Conservation (phyloP, 2,888 invertebrate species). For the Amphipoea oculea region DNA sequence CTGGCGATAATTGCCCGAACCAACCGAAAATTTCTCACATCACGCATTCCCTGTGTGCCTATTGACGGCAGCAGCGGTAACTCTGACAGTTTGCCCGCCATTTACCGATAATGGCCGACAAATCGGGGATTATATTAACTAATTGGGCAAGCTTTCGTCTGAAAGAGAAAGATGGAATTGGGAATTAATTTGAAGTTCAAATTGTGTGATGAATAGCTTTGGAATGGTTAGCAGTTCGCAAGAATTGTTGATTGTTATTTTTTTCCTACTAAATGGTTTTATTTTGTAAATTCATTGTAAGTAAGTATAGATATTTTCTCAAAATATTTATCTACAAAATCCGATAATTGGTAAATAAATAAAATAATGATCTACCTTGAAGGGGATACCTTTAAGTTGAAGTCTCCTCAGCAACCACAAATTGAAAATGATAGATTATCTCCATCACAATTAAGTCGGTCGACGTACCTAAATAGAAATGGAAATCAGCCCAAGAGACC, state of each 20-base stretch:
- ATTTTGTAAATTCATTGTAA: too few species aligned
- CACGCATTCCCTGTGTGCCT: slow-evolving; percentile 66
- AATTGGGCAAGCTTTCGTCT: slow-evolving; percentile 53
- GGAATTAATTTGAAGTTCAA: slow-evolving; percentile 33
- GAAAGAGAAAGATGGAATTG: slow-evolving; percentile 42
- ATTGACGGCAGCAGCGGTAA: slow-evolving; percentile 62
- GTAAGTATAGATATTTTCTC: not conserved
- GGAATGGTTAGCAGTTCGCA: not conserved
- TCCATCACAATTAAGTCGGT: slow-evolving; percentile 40
- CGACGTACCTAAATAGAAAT: slow-evolving; percentile 38
- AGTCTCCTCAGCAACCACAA: slow-evolving; percentile 17
- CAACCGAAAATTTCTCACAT: slow-evolving; percentile 59
- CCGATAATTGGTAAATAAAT: not conserved
- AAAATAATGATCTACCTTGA: not conserved
- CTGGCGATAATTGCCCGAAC: slow-evolving; percentile 63
- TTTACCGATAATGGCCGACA: slow-evolving; percentile 59
- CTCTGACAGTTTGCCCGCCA: slow-evolving; percentile 62
- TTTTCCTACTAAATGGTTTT: not conserved
- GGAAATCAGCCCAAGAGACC: slow-evolving; percentile 58
- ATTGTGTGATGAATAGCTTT: slow-evolving; percentile 20
- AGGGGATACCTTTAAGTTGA: not conserved
- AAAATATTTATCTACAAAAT: not conserved
- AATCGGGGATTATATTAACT: slow-evolving; percentile 60
- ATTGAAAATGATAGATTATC: slow-evolving; percentile 44
- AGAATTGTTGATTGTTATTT: not conserved